Evolutionary conservation across 2,797 vertebrate species (phyloP), one percentile per base, ranked within the genome.

Genomic region (Bovichtus variegatus): DNA sequence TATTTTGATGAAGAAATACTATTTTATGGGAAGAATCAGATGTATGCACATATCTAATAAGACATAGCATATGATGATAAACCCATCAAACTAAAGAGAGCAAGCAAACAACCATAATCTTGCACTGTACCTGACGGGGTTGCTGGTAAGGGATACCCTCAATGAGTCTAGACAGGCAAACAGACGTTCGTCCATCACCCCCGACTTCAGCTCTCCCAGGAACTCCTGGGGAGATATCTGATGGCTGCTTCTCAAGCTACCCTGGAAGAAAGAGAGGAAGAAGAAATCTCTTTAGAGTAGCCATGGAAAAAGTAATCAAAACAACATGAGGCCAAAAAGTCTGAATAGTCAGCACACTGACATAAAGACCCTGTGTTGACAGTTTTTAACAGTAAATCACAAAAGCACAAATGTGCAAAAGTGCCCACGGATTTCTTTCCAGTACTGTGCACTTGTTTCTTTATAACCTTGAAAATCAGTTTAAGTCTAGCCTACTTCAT

Each of bases 201-300:
- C 97, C 58, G 96, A 96, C 94, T 97, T 98, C 78, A 99, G 93
- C 89, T 99, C 98, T 80, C 94, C 90, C 76, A 99, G 96, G 90
- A 99, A 99, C 90, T 99, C 98, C 82, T 98, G 97, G 18, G 97
- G 96, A 88, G 96, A 96, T 87, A 97, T 96, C 91, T 98, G 97
- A 92, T 93, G 94, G 64, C 94, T 97, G 81, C 94, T 97, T 90
- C 94, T 97, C 87, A 99, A 93, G 87, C 94, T 95, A 76, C 98
- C 97, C 98, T 99, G 90, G 44, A 71, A 74, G 58, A 74, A 36
- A 77, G 38, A 81, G 2, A 53, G 16, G 19, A 51, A 19, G 27
- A 80, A 51, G 11, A 46, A 51, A 55, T 61, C 2, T 15, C 0
- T 74, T 58, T 41, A 65, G 3, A 9, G 4, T 7, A 47, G 31